Percentiles rank a stretch among this genome's conserved stretches.
phyloP scores from a whole-genome alignment of 2,113 vertebrate genomes.

The Cyrtonyx montezumae region DNA sequence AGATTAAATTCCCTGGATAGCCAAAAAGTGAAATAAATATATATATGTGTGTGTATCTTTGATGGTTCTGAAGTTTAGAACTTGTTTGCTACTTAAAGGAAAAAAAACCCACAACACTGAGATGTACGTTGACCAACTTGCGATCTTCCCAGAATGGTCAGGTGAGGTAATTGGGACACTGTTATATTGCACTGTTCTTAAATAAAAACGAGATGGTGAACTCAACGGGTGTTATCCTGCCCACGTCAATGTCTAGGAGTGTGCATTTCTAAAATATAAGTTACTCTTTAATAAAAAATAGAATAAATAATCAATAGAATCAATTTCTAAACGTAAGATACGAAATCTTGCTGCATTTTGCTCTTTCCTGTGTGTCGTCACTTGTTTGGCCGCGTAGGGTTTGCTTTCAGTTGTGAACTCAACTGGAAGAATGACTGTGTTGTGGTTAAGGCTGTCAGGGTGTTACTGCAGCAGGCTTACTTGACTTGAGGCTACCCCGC shows the following conservation, averaged over 20 bases:
- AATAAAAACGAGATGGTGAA: not conserved
- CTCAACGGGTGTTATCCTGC: not conserved
- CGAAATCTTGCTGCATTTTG: not conserved
- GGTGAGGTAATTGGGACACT: not conserved
- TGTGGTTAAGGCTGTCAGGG: not conserved
- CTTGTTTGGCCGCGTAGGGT: not conserved
- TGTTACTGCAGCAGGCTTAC: not conserved
- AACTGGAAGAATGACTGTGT: constrained; percentile 10
- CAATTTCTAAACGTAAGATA: not conserved
- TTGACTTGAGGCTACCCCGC: constrained; percentile 15
- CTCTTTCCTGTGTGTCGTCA: not conserved
- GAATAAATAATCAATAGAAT: not conserved
- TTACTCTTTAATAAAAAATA: not conserved
- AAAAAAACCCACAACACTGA: not conserved
- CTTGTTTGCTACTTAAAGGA: not conserved
- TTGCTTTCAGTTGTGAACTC: constrained; percentile 26
- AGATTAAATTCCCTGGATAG: not conserved
- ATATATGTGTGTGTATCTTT: not conserved
- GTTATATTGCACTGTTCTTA: not conserved
- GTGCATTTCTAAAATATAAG: not conserved
- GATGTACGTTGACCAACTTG: not conserved
- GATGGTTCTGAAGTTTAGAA: not conserved
- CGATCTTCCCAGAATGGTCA: not conserved
- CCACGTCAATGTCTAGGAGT: rapidly evolving
- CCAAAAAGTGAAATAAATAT: not conserved